These are phyloP conservation scores for Anoura caudifer DNA, from an alignment of 2,113 vertebrate species.

Conservation along the genomic window DNA sequence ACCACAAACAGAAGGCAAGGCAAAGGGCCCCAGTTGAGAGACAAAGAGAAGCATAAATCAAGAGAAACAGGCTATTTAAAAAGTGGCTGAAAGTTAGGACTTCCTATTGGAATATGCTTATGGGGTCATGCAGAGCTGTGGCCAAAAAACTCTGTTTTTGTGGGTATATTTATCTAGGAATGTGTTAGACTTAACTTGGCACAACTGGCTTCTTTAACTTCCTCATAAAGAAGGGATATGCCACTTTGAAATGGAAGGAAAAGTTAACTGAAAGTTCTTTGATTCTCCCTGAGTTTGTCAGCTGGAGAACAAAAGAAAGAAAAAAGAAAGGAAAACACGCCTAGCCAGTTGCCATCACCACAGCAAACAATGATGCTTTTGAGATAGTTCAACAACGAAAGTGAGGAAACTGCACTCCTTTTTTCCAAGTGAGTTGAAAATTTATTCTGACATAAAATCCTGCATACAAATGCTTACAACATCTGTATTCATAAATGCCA, in stretches of 20 bases:
- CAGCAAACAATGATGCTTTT: not conserved
- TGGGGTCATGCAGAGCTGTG: not conserved
- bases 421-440: not conserved
- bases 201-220: not conserved
- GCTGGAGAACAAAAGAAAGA: not conserved
- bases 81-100: not conserved
- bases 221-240: not conserved
- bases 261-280: not conserved
- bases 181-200: not conserved
- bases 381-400: not conserved
- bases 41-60: not conserved
- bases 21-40: accelerated
- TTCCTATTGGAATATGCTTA: not conserved
- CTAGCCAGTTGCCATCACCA: not conserved
- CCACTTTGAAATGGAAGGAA: not conserved
- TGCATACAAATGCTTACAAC: not conserved
- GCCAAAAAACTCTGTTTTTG: not conserved
- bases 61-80: not conserved
- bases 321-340: not conserved
- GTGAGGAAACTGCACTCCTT: not conserved
- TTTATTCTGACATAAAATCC: not conserved
- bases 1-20: not conserved
- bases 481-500: not conserved
- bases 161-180: not conserved
- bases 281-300: not conserved